phyloP scores from a whole-genome alignment of 1,140 invertebrate genomes.

The Trichoplusia ni region DNA sequence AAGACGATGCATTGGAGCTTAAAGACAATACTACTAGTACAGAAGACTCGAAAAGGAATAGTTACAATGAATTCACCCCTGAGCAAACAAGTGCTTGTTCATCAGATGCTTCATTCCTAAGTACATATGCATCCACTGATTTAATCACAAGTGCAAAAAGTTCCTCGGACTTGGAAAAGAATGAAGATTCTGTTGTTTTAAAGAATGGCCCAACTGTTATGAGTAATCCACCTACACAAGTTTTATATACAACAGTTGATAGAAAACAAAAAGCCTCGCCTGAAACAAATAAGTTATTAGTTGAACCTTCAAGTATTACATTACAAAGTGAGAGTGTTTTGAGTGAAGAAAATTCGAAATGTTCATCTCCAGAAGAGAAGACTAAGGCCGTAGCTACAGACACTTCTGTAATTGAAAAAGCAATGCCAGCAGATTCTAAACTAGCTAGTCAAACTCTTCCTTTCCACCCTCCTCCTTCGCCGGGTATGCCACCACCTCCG shows the following conservation, averaged over 20 bases:
- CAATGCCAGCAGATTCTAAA: neutral
- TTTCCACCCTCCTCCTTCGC: slow-evolving; percentile 79
- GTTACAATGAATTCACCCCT: slow-evolving; percentile 18
- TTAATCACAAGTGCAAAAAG: slow-evolving; percentile 40
- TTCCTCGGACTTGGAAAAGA: slow-evolving; percentile 36
- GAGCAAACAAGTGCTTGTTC: slow-evolving; percentile 39
- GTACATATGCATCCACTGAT: slow-evolving; percentile 53
- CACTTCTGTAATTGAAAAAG: neutral
- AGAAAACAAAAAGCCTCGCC: slow-evolving; percentile 30
- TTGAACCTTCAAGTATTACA: slow-evolving; percentile 21
- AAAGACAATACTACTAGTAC: slow-evolving; percentile 37
- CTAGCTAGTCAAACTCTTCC: slow-evolving; percentile 21
- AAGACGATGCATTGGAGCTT: slow-evolving; percentile 41
- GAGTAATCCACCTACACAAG: slow-evolving; percentile 36
- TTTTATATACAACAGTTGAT: slow-evolving; percentile 44
- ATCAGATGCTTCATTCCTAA: slow-evolving; percentile 67
- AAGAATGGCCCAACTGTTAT: slow-evolving; percentile 18
- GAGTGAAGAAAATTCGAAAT: neutral
- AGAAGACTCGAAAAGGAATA: slow-evolving; percentile 10
- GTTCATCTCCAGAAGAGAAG: neutral
- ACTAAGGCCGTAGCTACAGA: neutral
- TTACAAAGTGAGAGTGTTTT: no score
- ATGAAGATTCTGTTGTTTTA: slow-evolving; percentile 23
- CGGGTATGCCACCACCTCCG: slow-evolving; percentile 68
- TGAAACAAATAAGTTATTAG: slow-evolving; percentile 29